A percentile compares a stretch with the other conserved stretches of the same genome.
phyloP scores from a whole-genome alignment of 2,113 vertebrate genomes.

The Copsychus sechellarum region DNA sequence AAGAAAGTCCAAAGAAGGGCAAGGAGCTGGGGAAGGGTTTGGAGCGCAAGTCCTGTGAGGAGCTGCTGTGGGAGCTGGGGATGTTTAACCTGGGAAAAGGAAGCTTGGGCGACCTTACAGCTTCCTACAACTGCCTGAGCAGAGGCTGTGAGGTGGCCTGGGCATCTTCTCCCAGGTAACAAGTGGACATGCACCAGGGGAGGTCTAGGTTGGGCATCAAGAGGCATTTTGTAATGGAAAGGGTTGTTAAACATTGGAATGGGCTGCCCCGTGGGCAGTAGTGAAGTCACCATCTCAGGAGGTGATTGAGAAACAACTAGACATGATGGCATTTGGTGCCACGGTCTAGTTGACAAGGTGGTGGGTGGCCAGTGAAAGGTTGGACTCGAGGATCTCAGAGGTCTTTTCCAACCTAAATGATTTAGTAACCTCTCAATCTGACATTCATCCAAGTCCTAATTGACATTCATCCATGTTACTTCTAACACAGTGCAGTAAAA shows the following conservation, averaged over 20 bases:
- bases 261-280: accelerated
- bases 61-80: accelerated
- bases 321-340: not conserved
- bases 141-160: not conserved
- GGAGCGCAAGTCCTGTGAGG: not conserved
- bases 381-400: not conserved
- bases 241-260: not conserved
- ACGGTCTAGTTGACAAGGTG: too few species aligned
- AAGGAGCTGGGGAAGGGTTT: not conserved
- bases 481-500: accelerated
- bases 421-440: not conserved
- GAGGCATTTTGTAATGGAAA: not conserved
- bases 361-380: not conserved
- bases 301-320: not conserved
- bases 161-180: not conserved
- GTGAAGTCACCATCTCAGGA: not conserved
- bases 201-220: not conserved
- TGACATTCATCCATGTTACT: not conserved
- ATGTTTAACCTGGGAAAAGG: not conserved
- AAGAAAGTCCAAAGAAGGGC: not conserved
- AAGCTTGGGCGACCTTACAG: not conserved
- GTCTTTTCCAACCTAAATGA: not conserved
- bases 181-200: not conserved
- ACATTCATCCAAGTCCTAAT: not conserved
- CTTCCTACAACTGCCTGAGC: not conserved